Conservation (phyloP, 2,797 vertebrate genomes). For the Echiichthys vipera region DNA sequence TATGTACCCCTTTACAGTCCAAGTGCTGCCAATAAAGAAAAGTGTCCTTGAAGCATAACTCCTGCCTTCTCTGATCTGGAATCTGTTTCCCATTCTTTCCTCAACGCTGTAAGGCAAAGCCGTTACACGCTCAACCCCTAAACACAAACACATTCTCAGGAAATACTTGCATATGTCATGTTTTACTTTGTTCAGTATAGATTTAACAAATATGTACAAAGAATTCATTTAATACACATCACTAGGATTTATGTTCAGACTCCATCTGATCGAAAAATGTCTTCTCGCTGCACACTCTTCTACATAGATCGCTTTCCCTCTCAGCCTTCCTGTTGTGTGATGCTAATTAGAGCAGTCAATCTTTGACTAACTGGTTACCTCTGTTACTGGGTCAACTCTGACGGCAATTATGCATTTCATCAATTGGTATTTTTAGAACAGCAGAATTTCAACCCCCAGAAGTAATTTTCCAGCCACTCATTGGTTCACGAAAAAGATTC, state of each 20-base stretch:
- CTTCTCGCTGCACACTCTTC: not conserved
- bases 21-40: conserved; percentile 2
- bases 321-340: conserved; percentile 5
- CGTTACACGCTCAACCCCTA: not conserved
- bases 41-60: conserved; percentile 18
- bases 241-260: not conserved
- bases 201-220: not conserved
- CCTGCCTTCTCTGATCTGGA: conserved; percentile 4
- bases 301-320: conserved; percentile 8
- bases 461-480: not conserved
- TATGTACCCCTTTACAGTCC: conserved; percentile 10
- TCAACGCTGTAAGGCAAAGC: not conserved
- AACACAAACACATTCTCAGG: not conserved
- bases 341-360: conserved; percentile 35
- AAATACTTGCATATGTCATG: not conserved
- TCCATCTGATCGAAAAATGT: not conserved
- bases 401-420: conserved; percentile 17
- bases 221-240: not conserved
- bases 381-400: conserved; percentile 20
- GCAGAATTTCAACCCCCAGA: not conserved
- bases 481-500: not conserved
- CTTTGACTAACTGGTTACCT: conserved; percentile 19
- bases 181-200: not conserved
- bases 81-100: not conserved
- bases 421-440: conserved; percentile 23